phyloP scores from a whole-genome alignment of 2,113 vertebrate species.

The Tragelaphus scriptus region DNA sequence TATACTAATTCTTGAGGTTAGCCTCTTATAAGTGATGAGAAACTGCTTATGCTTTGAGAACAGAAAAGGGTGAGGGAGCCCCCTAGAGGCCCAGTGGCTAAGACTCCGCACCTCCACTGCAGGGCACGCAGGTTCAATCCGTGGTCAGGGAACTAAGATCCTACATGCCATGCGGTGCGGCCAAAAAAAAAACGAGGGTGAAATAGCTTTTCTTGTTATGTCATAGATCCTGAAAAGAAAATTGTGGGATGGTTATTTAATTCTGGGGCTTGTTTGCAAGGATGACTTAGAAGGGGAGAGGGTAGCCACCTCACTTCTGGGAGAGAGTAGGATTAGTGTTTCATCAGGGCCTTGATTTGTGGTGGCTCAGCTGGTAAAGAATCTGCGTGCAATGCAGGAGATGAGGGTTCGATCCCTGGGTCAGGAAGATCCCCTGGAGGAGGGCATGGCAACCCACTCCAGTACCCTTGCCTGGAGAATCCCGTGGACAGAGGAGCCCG shows the following conservation, averaged over 20 bases:
- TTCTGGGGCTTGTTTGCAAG: not conserved
- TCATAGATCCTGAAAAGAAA: not conserved
- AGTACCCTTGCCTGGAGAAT: not conserved
- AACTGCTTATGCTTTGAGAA: not conserved
- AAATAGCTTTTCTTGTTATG: not conserved
- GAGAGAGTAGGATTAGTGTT: not conserved
- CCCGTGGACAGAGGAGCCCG: not conserved
- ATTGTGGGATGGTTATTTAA: too few species aligned
- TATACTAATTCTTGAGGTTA: not conserved
- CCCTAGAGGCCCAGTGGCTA: not conserved
- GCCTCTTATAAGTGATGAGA: not conserved
- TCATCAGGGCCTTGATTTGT: not conserved
- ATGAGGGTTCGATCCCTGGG: not conserved
- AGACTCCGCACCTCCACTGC: not conserved
- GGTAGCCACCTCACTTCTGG: not conserved
- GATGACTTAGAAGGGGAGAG: not conserved
- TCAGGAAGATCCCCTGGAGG: not conserved
- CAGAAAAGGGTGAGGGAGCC: not conserved
- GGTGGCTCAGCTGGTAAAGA: not conserved
- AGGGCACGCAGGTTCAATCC: fast-evolving
- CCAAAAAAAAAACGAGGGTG: not conserved
- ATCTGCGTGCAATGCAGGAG: not conserved
- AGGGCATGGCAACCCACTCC: not conserved
- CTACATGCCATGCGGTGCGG: fast-evolving
- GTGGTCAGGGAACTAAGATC: not conserved